Evolutionary conservation across 2,113 vertebrate species (phyloP), one percentile per base, ranked within the genome.

Genomic region (Otolemur garnettii): DNA sequence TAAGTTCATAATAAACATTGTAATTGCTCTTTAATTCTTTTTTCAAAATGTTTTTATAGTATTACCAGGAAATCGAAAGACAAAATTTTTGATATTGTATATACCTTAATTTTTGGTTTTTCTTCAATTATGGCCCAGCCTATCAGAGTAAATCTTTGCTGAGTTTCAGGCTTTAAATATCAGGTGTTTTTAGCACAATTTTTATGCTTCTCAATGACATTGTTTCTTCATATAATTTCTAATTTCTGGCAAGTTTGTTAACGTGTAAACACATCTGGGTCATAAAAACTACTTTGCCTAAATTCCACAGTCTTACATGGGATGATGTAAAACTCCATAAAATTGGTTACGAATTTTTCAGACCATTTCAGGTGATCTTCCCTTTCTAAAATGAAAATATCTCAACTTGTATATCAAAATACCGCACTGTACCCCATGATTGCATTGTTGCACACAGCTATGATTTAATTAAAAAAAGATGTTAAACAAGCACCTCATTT

Each of bases 111-210:
- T 83, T 72, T 8, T 66, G 15, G 60, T 50, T 60, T 88, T 91
- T 53, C 7, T 53, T 79, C n/a, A 94, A 0, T 95, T 91, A 72
- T 13, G 5, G 21, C 66, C 22, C 7, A 53, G 13, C 3, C 45
- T 28, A 75, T 30, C 4, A 92, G 1, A 85, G 26, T 62, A 95
- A 91, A 59, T 33, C 2, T 91, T 12, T 83, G 87, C 35, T 62
- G 28, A 77, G 1, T 74, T 83, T n/a, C 13, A 64, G 21, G 24
- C 14, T 87, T 94, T 85, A 86, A 79, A 84, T 90, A 90, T 92
- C 19, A 75, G 15, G 60, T 71, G 75, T 71, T 83, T 74, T 90
- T 87, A 33, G 5, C 81, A 3, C 78, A 19, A 81, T 75, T 90
- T 80, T 69, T 50, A 28, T 0, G 30, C 35, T 64, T 18, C 30